Base-by-base conservation (phyloP, 1,140 invertebrate genomes). In the Callitettix versicolor region DNA sequence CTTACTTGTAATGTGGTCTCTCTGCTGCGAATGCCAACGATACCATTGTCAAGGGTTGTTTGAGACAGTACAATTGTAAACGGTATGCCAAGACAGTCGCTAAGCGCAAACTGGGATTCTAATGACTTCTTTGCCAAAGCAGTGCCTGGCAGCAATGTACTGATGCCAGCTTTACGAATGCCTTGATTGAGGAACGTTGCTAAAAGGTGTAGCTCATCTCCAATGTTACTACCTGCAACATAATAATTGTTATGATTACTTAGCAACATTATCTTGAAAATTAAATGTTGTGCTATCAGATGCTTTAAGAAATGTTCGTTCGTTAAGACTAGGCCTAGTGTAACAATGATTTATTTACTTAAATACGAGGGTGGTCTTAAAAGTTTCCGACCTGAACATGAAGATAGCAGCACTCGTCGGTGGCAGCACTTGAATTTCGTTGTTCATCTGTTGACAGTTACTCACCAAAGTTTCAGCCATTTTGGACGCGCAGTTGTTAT, bases 1-100 rank as follows among this genome's bases (percentile, higher is more conserved):
- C 33, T 42, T 65, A 74, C 77, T 67, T 76, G 71, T 26, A 88
- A 69, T 54, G 82, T 85, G 3, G 87, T 90, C 62, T 84, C 84
- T 59, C 86, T 76, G 64, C 76, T 85, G 33, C 82, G 72, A 55
- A 92, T 67, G 59, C 76, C 69, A 55, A 84, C 68, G 56, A 90
- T 76, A n/a, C 88, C 88, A 71, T 76, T 80, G 60, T 76, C 75
- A 2, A 90, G 69, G 51, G 82, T 83, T 34, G 70, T 71, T 50
- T 78, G 75, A 66, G 79, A 74, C 12, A 88, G 65, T 3, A 81
- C 69, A 36, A 86, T 68, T 53, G 79, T 77, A 62, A 83, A 88
- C n/a, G 84, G 80, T 7, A 88, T 68, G n/a, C 75, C 71, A 60
- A 77, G 67, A 47, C 63, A 65, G 58, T 75, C 69, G 60, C 63